A percentile compares a stretch with the other conserved stretches of the same genome.
These are phyloP conservation scores for Apus apus DNA, from an alignment of 2,113 vertebrate genomes.

Conservation along the genomic window DNA sequence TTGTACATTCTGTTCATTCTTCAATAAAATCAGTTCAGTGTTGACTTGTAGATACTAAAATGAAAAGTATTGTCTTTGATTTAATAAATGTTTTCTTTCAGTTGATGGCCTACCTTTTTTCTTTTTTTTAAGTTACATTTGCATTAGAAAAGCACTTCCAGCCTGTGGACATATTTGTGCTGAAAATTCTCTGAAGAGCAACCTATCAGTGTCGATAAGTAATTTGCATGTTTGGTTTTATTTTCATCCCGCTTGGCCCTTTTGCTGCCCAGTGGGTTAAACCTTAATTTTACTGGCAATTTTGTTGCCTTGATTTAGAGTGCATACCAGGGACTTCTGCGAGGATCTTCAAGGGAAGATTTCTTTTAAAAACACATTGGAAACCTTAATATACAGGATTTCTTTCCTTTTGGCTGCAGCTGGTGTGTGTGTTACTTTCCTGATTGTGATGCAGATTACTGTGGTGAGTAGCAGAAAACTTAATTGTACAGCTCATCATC, in stretches of 20 bases:
- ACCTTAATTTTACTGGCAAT: not conserved
- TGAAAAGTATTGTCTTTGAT: slow-evolving; percentile 81
- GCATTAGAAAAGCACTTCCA: not conserved
- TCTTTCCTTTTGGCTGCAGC: not conserved
- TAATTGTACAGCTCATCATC: not conserved
- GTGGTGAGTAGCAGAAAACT: not conserved
- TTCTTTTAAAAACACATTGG: not conserved
- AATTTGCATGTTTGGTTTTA: not conserved
- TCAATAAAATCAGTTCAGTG: slow-evolving; percentile 82
- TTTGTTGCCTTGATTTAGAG: not conserved
- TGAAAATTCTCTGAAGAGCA: not conserved
- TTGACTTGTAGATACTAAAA: slow-evolving; percentile 88
- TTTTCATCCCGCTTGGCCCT: not conserved
- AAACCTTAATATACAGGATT: not conserved
- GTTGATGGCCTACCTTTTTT: slow-evolving; percentile 57
- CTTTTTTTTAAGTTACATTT: not conserved
- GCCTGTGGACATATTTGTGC: not conserved
- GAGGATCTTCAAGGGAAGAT: not conserved
- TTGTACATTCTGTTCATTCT: slow-evolving; percentile 85
- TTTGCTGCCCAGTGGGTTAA: not conserved
- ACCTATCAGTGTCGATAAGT: not conserved
- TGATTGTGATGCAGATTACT: not conserved
- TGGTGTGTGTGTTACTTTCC: not conserved
- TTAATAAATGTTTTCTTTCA: slow-evolving; percentile 85
- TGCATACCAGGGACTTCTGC: not conserved